These are phyloP conservation scores for Turritopsis dohrnii DNA, from an alignment of 30 jellyfish, hydroid and myxozoan species.

Conservation along the genomic window DNA sequence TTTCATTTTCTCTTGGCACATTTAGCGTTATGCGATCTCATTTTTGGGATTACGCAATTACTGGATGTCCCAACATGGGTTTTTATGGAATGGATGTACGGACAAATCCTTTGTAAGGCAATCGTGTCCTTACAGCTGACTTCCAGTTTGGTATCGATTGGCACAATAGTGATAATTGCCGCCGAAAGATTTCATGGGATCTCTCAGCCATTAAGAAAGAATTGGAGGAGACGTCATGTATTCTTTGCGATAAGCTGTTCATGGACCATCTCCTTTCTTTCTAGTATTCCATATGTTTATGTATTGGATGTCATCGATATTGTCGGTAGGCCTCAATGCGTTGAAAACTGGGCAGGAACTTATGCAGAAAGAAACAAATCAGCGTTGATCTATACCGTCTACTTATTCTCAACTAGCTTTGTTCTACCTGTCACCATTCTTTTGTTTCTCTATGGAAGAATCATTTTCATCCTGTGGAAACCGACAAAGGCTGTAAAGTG, in stretches of 20 bases:
- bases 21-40: conserved; percentile 17
- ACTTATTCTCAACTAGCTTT: conserved; percentile 1
- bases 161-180: conserved; percentile 20
- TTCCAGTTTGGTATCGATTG: conserved; percentile 16
- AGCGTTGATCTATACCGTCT: neutral
- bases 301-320: neutral
- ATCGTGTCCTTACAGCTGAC: neutral
- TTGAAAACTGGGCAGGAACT: conserved; percentile 8
- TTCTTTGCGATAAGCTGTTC: neutral
- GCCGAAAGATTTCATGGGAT: conserved; percentile 23
- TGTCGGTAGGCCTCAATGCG: neutral
- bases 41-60: neutral
- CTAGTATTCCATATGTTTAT: neutral
- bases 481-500: neutral
- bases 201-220: conserved; percentile 14
- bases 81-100: conserved; percentile 12
- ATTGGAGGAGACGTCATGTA: conserved; percentile 11
- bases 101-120: neutral
- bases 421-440: conserved; percentile 10
- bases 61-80: conserved; percentile 16
- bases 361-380: neutral
- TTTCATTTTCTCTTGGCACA: conserved; percentile 4
- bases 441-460: conserved; percentile 23
- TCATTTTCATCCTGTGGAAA: conserved; percentile 3
- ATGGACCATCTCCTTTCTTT: conserved; percentile 3